Conservation (phyloP, 64 coral and sea anemone species). For the Pachyseris speciosa region DNA sequence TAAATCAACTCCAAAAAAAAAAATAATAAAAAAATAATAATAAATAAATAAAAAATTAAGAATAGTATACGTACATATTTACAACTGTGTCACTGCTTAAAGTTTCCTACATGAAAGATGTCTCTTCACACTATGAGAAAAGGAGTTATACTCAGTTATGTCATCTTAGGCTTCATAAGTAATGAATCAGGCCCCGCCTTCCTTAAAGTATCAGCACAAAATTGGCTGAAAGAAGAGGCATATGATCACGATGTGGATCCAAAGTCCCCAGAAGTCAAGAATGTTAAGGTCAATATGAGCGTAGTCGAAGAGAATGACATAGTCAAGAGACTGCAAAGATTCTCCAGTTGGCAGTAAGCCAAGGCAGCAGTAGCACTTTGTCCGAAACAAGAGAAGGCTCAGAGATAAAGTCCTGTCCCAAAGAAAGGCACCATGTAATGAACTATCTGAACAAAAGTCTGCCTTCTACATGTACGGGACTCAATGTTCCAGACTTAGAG, state of each 20-base stretch:
- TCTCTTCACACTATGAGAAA: too few species aligned
- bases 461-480: not conserved
- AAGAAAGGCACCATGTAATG: not conserved
- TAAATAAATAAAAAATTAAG: too few species aligned
- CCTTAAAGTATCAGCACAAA: not conserved
- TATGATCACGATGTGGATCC: slow-evolving; percentile 9
- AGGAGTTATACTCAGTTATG: too few species aligned
- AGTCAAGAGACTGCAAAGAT: slow-evolving; percentile 37
- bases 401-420: not conserved
- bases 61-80: too few species aligned
- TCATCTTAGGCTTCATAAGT: not conserved
- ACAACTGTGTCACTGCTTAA: too few species aligned
- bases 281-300: not conserved
- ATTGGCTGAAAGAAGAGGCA: slow-evolving; percentile 50
- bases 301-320: slow-evolving; percentile 9
- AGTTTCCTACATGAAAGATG: too few species aligned
- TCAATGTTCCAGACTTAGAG: slow-evolving; percentile 23
- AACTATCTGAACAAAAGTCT: not conserved
- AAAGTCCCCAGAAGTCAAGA: slow-evolving; percentile 44
- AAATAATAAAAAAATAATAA: too few species aligned
- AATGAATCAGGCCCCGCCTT: slow-evolving; percentile 44
- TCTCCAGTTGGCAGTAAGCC: slow-evolving; percentile 37
- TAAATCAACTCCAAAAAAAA: too few species aligned
- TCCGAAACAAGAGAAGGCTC: slow-evolving; percentile 1
- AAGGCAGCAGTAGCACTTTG: slow-evolving; percentile 37